These are phyloP conservation scores for Alca torda DNA, from an alignment of 2,797 vertebrate species.

Conservation along the genomic window DNA sequence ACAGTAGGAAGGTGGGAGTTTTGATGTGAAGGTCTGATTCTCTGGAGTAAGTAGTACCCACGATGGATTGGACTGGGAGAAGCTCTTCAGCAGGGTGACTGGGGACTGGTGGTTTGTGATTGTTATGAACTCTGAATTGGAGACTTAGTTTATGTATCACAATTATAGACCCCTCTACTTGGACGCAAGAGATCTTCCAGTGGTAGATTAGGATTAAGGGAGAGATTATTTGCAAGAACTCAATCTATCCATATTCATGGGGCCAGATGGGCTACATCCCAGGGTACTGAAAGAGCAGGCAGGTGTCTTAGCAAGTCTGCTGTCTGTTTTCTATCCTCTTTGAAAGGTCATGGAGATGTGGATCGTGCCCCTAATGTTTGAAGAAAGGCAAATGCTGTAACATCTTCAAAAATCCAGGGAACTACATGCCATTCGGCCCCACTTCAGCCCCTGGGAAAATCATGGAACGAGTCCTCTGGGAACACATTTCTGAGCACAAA, in stretches of 20 bases:
- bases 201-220: not conserved
- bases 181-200: not conserved
- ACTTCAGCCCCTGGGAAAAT: not conserved
- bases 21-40: not conserved
- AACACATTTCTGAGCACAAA: not conserved
- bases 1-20: not conserved
- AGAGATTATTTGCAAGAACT: not conserved
- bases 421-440: not conserved
- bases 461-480: rapidly evolving
- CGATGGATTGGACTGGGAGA: not conserved
- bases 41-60: not conserved
- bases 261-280: rapidly evolving
- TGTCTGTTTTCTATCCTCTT: not conserved
- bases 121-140: not conserved
- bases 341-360: not conserved
- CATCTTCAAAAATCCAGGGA: not conserved
- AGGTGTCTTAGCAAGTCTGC: not conserved
- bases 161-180: not conserved
- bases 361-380: rapidly evolving
- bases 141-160: not conserved
- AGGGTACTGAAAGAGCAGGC: not conserved
- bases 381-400: not conserved
- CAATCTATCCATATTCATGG: not conserved
- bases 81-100: not conserved
- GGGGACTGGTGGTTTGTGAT: not conserved